Evolutionary conservation across 2,113 vertebrate species (phyloP).

Genomic region (Chunga burmeisteri): DNA sequence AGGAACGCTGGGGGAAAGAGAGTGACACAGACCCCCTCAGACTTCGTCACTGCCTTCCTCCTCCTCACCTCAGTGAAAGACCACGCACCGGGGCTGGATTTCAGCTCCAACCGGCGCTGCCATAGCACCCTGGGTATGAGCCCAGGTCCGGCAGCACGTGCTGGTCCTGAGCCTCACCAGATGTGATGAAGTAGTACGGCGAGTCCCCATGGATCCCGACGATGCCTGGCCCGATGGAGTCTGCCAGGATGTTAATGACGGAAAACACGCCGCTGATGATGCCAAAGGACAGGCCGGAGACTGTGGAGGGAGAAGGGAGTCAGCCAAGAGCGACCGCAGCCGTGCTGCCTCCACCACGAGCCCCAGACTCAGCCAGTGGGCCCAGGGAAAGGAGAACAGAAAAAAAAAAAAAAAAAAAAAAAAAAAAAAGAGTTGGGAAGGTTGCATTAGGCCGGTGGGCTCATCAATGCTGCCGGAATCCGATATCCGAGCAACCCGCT

Average conservation of each 20-base stretch:
- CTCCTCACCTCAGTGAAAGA: fast-evolving
- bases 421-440: background rate
- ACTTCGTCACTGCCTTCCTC: background rate
- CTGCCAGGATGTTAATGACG: slow-evolving; percentile 73
- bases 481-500: fast-evolving
- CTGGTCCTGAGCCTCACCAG: slow-evolving; percentile 56
- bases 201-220: slow-evolving; percentile 82
- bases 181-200: slow-evolving; percentile 79
- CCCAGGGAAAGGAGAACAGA: background rate
- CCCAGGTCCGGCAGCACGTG: too few relatives aligned
- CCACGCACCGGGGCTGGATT: fast-evolving
- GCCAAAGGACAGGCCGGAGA: slow-evolving; percentile 80
- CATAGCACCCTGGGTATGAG: background rate
- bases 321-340: background rate
- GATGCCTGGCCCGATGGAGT: slow-evolving; percentile 75
- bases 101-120: background rate
- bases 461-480: fast-evolving
- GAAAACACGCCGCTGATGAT: slow-evolving; percentile 79
- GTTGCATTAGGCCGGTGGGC: background rate
- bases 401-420: too few relatives aligned
- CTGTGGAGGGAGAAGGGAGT: slow-evolving; percentile 35
- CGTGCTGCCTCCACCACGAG: fast-evolving
- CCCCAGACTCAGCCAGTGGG: fast-evolving
- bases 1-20: slow-evolving; percentile 71
- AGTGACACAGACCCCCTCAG: background rate